A percentile compares a stretch with the other conserved stretches of the same genome.
Evolutionary conservation across 2,888 invertebrate genomes (phyloP).

Genomic region (Epicampocera succincta): DNA sequence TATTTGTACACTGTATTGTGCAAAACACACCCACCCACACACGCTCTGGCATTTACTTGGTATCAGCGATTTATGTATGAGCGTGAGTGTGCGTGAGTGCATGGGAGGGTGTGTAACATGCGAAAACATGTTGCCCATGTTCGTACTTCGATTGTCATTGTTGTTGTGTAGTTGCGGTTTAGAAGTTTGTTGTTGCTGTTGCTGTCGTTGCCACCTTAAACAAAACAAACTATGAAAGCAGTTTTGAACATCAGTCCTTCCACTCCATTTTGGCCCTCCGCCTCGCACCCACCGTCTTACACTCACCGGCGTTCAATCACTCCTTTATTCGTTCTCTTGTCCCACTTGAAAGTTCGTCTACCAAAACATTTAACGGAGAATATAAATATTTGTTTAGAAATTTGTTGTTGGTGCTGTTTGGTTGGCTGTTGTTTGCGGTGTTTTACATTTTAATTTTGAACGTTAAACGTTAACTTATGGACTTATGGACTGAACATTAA

Average conservation of each 20-base stretch:
- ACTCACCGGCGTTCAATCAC: too few relatives aligned
- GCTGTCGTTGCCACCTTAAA: slow-evolving; percentile 30
- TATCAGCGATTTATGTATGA: slow-evolving; percentile 3
- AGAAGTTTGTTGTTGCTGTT: background rate
- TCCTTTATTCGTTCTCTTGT: too few relatives aligned
- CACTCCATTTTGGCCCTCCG: background rate
- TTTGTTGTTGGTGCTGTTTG: slow-evolving; percentile 21
- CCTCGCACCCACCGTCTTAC: background rate
- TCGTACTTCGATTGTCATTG: background rate
- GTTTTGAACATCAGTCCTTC: slow-evolving; percentile 14
- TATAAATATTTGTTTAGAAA: slow-evolving; percentile 46
- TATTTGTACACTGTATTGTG: background rate
- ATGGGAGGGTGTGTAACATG: background rate
- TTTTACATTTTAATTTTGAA: slow-evolving; percentile 27
- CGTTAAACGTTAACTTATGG: slow-evolving; percentile 14
- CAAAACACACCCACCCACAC: background rate
- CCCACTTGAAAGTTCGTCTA: slow-evolving; percentile 12
- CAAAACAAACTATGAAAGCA: slow-evolving; percentile 37
- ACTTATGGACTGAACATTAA: background rate
- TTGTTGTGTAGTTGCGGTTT: background rate
- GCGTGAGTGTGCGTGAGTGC: background rate
- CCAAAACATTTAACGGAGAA: slow-evolving; percentile 46
- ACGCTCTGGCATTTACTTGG: background rate
- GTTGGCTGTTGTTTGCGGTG: background rate
- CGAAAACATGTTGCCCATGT: slow-evolving; percentile 24